A percentile compares a stretch with the other conserved stretches of the same genome.
phyloP scores from a whole-genome alignment of 2,113 vertebrate genomes.

The Oreochromis aureus region DNA sequence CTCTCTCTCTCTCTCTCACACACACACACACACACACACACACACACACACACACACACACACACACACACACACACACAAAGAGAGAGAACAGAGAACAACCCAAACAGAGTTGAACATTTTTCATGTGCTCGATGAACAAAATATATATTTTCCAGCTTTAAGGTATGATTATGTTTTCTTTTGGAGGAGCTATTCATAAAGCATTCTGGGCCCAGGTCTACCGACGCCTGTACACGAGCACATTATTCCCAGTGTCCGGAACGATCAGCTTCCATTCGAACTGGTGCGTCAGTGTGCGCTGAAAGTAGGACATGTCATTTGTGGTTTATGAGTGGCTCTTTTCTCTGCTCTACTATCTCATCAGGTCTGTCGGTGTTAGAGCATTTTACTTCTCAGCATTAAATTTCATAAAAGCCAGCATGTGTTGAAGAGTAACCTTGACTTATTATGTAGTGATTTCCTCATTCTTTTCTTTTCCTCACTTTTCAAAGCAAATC shows the following conservation, averaged over 20 bases:
- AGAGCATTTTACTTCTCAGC: neutral
- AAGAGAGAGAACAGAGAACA: neutral
- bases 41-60: neutral
- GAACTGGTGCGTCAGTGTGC: neutral
- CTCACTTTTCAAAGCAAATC: neutral
- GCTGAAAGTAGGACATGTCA: neutral
- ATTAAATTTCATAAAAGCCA: neutral
- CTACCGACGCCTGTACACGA: neutral
- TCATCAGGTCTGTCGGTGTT: neutral
- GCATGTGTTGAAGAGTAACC: neutral
- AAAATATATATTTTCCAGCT: neutral
- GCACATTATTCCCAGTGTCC: neutral
- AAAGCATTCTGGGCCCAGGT: neutral
- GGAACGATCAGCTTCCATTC: neutral
- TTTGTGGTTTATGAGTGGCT: neutral
- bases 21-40: neutral
- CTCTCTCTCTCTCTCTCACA: neutral
- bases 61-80: neutral
- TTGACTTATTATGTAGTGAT: neutral
- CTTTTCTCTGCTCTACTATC: neutral
- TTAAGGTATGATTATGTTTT: neutral
- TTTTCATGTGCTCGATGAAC: neutral
- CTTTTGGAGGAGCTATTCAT: neutral
- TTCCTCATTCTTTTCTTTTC: neutral
- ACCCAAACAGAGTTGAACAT: neutral